These are phyloP conservation scores for Typhlomys cinereus DNA, from an alignment of 2,113 vertebrate genomes.

Conservation along the genomic window DNA sequence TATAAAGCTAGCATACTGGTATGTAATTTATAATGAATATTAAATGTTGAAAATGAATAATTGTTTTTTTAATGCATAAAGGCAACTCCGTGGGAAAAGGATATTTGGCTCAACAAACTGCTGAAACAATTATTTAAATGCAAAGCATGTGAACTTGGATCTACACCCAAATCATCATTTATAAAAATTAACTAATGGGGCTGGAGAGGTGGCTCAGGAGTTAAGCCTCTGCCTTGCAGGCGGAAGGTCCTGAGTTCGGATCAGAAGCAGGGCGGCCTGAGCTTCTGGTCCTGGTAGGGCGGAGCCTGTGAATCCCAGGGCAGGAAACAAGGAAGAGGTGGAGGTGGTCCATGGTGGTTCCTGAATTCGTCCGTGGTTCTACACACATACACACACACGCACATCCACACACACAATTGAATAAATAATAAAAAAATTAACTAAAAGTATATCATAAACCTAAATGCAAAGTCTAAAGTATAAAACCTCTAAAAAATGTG, in stretches of 20 bases:
- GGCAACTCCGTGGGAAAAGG: neutral
- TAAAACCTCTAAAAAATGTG: neutral
- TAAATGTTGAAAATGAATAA: slow-evolving; percentile 37
- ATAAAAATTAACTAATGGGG: neutral
- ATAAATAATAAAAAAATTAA: too few relatives aligned
- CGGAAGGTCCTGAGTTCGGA: too few relatives aligned
- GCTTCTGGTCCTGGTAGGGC: too few relatives aligned
- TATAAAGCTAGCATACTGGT: neutral
- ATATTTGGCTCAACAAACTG: neutral
- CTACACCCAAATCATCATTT: neutral
- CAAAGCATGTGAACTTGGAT: neutral
- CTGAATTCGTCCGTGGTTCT: too few relatives aligned
- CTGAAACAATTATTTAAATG: neutral
- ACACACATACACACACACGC: too few relatives aligned
- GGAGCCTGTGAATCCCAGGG: too few relatives aligned
- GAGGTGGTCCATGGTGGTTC: too few relatives aligned
- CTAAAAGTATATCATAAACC: slow-evolving; percentile 14
- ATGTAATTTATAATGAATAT: neutral
- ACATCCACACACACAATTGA: too few relatives aligned
- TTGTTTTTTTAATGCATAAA: slow-evolving; percentile 33
- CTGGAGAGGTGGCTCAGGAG: too few relatives aligned
- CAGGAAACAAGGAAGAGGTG: too few relatives aligned
- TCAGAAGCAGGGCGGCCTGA: too few relatives aligned
- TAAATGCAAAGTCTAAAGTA: slow-evolving; percentile 28
- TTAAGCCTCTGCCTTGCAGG: too few relatives aligned